Evolutionary conservation across 2,113 vertebrate species (phyloP).

Genomic region (Scytalopus superciliaris): DNA sequence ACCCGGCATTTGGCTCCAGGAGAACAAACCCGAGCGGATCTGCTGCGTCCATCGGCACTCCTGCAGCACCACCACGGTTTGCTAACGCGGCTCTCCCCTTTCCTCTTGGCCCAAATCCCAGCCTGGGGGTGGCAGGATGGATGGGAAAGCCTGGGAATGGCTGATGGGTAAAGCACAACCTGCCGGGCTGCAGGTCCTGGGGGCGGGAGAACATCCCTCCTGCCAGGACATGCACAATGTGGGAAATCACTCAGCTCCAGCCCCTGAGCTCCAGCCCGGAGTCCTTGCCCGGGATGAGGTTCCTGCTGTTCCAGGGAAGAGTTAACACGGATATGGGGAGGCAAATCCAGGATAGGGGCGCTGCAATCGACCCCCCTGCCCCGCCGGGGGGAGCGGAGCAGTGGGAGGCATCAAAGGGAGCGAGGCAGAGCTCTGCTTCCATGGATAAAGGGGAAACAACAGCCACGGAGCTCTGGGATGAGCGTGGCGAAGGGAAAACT

Average conservation of each 20-base stretch:
- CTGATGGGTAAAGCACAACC: neutral
- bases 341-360: neutral
- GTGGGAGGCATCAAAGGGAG: neutral
- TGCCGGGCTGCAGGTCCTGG: rapidly evolving
- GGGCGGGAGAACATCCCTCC: neutral
- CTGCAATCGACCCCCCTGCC: neutral
- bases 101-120: neutral
- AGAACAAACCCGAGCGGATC: neutral
- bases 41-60: neutral
- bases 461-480: neutral
- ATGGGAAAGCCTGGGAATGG: neutral
- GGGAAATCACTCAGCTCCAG: neutral
- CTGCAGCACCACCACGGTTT: rapidly evolving
- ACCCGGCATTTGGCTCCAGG: rapidly evolving
- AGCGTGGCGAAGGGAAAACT: rapidly evolving
- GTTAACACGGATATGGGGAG: neutral
- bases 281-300: neutral
- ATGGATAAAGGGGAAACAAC: neutral
- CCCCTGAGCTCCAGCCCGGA: neutral
- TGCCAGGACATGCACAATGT: neutral
- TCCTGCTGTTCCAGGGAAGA: neutral
- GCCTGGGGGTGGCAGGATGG: neutral
- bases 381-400: neutral
- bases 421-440: neutral
- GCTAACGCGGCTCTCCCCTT: neutral